These are phyloP conservation scores for Sminthurides bifidus DNA, from an alignment of 1,140 invertebrate genomes.

Conservation along the genomic window DNA sequence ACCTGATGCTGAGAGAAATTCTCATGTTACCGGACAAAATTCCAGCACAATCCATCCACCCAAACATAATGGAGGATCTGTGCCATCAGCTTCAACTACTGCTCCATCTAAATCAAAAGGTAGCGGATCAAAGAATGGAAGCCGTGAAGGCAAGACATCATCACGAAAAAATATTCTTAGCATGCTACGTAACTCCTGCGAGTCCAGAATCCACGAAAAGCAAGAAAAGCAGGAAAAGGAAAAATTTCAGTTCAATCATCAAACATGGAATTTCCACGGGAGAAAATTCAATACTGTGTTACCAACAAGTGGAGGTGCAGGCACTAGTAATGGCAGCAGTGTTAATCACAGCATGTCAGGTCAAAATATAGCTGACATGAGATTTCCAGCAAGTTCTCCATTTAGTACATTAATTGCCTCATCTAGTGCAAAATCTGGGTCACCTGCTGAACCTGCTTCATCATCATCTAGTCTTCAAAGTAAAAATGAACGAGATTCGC, in stretches of 20 bases:
- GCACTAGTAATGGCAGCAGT: not conserved
- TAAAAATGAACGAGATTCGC: conserved; percentile 3
- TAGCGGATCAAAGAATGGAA: conserved; percentile 12
- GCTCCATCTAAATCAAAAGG: not conserved
- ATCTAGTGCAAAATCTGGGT: too few relatives aligned
- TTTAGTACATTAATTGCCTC: too few relatives aligned
- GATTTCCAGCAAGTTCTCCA: too few relatives aligned
- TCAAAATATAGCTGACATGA: too few relatives aligned
- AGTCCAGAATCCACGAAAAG: conserved; percentile 27
- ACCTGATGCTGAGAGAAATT: not conserved
- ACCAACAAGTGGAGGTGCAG: conserved; percentile 9
- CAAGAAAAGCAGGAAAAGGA: conserved; percentile 31
- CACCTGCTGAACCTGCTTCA: too few relatives aligned
- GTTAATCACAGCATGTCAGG: not conserved
- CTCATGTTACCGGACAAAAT: not conserved
- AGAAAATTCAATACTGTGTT: conserved; percentile 25
- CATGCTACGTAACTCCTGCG: conserved; percentile 25
- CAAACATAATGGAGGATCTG: not conserved
- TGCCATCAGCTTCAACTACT: conserved; percentile 8
- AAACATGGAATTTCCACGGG: conserved; percentile 32
- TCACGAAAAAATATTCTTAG: conserved; percentile 28
- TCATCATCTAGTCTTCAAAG: conserved; percentile 2
- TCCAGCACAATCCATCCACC: not conserved
- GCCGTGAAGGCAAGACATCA: conserved; percentile 1
- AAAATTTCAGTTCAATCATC: conserved; percentile 31